Conservation (phyloP, 2,113 vertebrate genomes). For the Hydrolagus affinis region DNA sequence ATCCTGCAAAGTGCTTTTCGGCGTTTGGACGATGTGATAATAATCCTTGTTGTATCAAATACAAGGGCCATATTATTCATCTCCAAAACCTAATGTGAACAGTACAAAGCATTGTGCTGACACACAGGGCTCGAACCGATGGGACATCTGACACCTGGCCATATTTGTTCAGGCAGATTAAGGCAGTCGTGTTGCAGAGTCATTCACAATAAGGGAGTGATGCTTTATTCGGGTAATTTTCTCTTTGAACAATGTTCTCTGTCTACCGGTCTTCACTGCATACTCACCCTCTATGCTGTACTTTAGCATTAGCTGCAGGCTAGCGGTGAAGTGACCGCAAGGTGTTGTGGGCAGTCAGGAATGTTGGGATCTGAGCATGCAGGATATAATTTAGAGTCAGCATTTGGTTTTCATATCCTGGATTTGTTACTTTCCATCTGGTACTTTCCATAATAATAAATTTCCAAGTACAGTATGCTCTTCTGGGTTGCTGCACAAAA, state of each 20-base stretch:
- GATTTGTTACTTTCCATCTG: background rate
- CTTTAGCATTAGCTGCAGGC: background rate
- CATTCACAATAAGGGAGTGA: background rate
- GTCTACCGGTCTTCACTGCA: background rate
- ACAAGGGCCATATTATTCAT: background rate
- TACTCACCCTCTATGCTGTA: background rate
- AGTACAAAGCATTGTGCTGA: background rate
- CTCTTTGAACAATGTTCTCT: background rate
- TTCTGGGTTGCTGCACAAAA: too few relatives aligned
- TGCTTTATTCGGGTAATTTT: background rate
- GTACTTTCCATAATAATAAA: constrained; percentile 16
- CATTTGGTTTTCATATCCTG: constrained; percentile 23
- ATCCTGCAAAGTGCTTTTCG: too few relatives aligned
- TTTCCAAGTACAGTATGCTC: background rate
- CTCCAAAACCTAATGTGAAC: background rate
- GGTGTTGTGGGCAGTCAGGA: constrained; percentile 6
- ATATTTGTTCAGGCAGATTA: background rate
- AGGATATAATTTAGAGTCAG: background rate
- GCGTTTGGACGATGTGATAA: too few relatives aligned
- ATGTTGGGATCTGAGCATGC: background rate
- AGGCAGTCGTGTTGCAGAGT: background rate
- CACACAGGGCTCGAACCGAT: background rate
- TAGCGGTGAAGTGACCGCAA: background rate
- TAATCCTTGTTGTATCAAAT: too few relatives aligned
- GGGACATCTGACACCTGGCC: background rate